phyloP scores from a whole-genome alignment of 2,113 vertebrate genomes.

The Benitochromis conjunctus region DNA sequence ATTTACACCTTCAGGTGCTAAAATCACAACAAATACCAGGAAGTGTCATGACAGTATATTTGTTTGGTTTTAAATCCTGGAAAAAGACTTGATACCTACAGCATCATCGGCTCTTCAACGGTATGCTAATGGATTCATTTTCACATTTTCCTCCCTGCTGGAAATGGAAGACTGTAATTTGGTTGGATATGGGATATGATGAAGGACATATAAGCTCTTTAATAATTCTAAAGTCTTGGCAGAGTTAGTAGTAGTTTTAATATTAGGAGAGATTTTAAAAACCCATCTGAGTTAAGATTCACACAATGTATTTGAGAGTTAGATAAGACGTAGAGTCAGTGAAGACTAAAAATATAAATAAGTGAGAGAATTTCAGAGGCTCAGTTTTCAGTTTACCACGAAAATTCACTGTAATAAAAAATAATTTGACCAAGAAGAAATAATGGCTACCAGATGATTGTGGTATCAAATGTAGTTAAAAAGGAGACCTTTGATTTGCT shows the following conservation, averaged over 20 bases:
- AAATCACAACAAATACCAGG: neutral
- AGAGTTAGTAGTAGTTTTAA: neutral
- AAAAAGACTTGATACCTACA: neutral
- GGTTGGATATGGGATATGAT: too few relatives aligned
- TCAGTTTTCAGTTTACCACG: neutral
- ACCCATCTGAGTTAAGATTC: neutral
- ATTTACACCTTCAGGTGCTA: neutral
- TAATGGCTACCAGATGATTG: neutral
- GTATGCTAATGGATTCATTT: neutral
- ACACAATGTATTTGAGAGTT: neutral
- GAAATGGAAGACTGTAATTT: neutral
- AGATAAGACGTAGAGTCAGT: neutral
- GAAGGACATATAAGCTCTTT: neutral
- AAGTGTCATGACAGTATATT: neutral
- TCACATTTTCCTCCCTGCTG: neutral
- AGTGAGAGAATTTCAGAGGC: neutral
- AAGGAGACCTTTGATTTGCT: neutral
- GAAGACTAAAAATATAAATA: neutral
- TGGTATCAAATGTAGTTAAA: neutral
- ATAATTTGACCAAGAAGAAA: neutral
- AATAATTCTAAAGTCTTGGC: neutral
- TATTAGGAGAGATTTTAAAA: neutral
- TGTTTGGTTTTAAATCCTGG: neutral
- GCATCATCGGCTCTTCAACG: neutral
- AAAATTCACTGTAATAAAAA: accelerated